Conservation (phyloP, 2,797 vertebrate genomes). For the Brachymystax lenok region DNA sequence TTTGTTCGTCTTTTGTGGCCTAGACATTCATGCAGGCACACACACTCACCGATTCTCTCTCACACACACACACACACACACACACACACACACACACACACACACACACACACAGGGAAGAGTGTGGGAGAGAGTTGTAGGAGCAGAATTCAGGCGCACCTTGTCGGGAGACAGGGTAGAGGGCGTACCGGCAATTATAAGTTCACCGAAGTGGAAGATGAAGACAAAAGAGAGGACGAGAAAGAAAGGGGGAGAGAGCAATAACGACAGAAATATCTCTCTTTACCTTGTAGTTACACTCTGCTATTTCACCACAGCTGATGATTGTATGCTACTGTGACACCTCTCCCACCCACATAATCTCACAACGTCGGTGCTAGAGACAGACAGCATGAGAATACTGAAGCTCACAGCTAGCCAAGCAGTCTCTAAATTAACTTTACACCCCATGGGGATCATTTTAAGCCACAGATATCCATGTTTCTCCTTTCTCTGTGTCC, state of each 20-base stretch:
- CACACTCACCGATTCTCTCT: not conserved
- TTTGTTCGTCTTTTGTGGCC: constrained; percentile 8
- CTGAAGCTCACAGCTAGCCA: too few relatives aligned
- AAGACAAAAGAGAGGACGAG: not conserved
- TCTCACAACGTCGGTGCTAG: too few relatives aligned
- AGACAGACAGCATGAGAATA: too few relatives aligned
- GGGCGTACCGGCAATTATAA: constrained; percentile 4
- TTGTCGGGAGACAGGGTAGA: not conserved
- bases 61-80: not conserved
- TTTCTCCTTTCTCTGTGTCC: too few relatives aligned
- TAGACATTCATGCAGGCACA: not conserved
- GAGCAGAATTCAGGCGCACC: not conserved
- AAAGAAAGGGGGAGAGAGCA: not conserved
- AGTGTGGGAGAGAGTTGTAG: constrained; percentile 4
- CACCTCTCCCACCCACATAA: too few relatives aligned
- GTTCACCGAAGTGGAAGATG: not conserved
- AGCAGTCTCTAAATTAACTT: too few relatives aligned
- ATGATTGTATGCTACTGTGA: not conserved
- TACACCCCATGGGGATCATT: too few relatives aligned
- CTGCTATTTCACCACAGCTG: not conserved
- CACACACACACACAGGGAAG: not conserved
- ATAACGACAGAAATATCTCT: not conserved
- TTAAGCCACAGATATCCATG: too few relatives aligned
- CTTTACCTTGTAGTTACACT: not conserved
- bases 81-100: not conserved